phyloP scores from a whole-genome alignment of 2,113 vertebrate species.

The Mustelus asterias region DNA sequence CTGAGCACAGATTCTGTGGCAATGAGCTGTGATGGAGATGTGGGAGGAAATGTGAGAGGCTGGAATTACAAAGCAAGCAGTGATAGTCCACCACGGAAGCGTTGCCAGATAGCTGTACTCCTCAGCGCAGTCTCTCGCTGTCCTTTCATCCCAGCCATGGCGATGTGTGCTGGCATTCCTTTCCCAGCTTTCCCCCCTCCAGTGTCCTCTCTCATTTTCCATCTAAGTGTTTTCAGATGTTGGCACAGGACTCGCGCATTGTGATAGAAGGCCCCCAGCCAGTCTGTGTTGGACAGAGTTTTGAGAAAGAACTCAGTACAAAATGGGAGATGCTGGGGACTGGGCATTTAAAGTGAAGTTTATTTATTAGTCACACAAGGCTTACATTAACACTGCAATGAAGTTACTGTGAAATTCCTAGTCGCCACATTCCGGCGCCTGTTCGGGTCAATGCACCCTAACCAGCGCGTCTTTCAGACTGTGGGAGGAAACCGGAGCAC shows the following conservation, averaged over 20 bases:
- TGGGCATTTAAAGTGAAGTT: no score
- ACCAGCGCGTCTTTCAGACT: no score
- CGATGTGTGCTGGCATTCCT: conserved; percentile 15
- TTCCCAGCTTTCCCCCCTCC: background rate
- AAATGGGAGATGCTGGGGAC: background rate
- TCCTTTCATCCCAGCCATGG: background rate
- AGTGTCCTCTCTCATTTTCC: background rate
- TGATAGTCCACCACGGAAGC: background rate
- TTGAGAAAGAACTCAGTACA: no score
- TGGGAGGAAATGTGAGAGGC: background rate
- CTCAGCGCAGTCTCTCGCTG: background rate
- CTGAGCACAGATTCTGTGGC: background rate
- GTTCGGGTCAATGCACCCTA: no score
- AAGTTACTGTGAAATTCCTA: no score
- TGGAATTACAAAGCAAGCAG: background rate
- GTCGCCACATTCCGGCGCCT: no score
- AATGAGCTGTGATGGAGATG: background rate
- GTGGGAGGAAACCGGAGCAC: no score
- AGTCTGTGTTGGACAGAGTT: background rate
- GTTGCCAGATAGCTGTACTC: conserved; percentile 9
- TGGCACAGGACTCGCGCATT: background rate
- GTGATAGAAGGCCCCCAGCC: background rate
- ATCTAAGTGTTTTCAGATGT: conserved; percentile 34
- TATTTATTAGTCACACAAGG: no score
- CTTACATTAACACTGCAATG: no score